These are phyloP conservation scores for Chloroclysta siterata DNA, from an alignment of 2,888 invertebrate species.

Conservation along the genomic window DNA sequence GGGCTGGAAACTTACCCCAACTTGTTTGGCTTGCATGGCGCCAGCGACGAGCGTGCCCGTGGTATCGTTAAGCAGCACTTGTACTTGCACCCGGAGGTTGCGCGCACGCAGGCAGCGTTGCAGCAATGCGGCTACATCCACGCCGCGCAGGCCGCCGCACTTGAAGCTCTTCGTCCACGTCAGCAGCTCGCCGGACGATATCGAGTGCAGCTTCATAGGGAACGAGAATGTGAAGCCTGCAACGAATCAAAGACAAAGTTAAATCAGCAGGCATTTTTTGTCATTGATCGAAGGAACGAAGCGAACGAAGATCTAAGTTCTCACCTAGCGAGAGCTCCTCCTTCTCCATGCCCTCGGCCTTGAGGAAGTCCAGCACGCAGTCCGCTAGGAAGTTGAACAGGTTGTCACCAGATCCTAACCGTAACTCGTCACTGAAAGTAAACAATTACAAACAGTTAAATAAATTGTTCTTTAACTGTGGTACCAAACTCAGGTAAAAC, in stretches of 20 bases:
- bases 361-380: constrained; percentile 89
- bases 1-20: constrained; percentile 67
- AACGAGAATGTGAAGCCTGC: constrained; percentile 95
- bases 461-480: too few relatives aligned
- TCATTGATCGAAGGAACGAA: too few relatives aligned
- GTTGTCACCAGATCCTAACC: constrained; percentile 86
- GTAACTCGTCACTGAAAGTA: constrained; percentile 79
- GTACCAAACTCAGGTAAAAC: too few relatives aligned
- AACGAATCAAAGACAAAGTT: too few relatives aligned
- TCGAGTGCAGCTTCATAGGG: constrained; percentile 90
- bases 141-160: constrained; percentile 87
- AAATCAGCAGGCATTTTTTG: too few relatives aligned
- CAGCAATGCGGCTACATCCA: constrained; percentile 89
- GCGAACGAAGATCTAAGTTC: too few relatives aligned
- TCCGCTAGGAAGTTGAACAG: constrained; percentile 91
- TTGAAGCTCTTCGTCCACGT: constrained; percentile 95
- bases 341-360: constrained; percentile 84
- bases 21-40: constrained; percentile 85
- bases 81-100: constrained; percentile 86
- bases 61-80: constrained; percentile 91
- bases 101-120: constrained; percentile 86
- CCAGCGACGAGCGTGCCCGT: constrained; percentile 90
- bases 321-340: constrained; percentile 88
- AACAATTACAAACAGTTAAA: background rate
- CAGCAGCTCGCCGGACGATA: constrained; percentile 89